Conservation (phyloP, 2,888 invertebrate species). For the Drosophila pseudotakahashii region DNA sequence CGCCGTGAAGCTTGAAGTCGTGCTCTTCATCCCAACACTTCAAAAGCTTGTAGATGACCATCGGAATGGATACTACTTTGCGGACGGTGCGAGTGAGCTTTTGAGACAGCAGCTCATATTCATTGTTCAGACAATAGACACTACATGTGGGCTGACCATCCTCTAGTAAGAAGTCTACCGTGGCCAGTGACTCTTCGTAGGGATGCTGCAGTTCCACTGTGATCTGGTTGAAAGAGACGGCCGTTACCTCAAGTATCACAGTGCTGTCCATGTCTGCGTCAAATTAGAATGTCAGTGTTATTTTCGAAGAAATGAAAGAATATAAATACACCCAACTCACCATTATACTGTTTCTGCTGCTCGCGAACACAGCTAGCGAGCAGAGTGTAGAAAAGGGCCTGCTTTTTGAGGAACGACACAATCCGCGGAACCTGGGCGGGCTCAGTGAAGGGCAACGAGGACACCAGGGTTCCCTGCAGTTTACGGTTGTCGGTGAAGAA, state of each 20-base stretch:
- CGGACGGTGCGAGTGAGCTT: conserved; percentile 89
- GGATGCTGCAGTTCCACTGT: conserved; percentile 97
- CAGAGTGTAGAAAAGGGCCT: conserved; percentile 95
- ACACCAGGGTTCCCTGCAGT: conserved; percentile 85
- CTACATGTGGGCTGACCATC: conserved; percentile 92
- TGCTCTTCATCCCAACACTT: conserved; percentile 93
- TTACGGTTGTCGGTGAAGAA: conserved; percentile 93
- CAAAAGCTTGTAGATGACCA: conserved; percentile 94
- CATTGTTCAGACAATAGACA: conserved; percentile 88
- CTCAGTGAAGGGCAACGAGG: conserved; percentile 95
- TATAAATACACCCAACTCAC: conserved; percentile 84
- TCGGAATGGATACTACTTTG: conserved; percentile 95
- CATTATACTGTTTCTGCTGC: conserved; percentile 88
- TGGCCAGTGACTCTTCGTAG: conserved; percentile 95
- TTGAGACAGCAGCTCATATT: conserved; percentile 83
- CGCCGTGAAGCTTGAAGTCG: conserved; percentile 85
- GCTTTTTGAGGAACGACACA: conserved; percentile 92
- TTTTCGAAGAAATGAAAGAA: not conserved
- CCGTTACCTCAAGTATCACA: conserved; percentile 96
- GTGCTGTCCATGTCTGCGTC: conserved; percentile 83
- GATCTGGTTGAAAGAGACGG: conserved; percentile 94
- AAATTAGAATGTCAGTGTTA: not conserved
- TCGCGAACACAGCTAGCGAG: conserved; percentile 94
- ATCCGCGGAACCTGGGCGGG: conserved; percentile 96
- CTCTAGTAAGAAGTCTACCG: conserved; percentile 93